Evolutionary conservation across 1,140 invertebrate genomes (phyloP).

Genomic region (Caenorhabditis latens): DNA sequence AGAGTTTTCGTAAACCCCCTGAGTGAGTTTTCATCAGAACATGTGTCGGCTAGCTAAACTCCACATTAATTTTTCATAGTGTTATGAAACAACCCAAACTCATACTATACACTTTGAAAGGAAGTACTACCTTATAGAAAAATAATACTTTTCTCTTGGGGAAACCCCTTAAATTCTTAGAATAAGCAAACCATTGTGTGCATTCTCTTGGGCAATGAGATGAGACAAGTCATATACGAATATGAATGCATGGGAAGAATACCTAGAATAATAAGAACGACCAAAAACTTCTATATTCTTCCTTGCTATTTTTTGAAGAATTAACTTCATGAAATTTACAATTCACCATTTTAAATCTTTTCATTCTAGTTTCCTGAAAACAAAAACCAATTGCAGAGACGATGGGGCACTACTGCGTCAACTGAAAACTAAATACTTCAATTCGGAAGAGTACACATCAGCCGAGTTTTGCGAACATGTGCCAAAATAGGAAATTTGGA

Average conservation of each 20-base stretch:
- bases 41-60: background rate
- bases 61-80: background rate
- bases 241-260: too few relatives aligned
- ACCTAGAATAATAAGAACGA: too few relatives aligned
- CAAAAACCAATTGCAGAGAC: conserved; percentile 6
- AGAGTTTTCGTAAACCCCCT: background rate
- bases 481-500: conserved; percentile 10
- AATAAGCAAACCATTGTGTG: too few relatives aligned
- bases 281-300: too few relatives aligned
- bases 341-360: background rate
- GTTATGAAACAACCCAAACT: background rate
- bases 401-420: conserved; percentile 28
- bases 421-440: conserved; percentile 49
- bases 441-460: conserved; percentile 48
- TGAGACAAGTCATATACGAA: too few relatives aligned
- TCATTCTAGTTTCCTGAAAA: background rate
- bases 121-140: too few relatives aligned
- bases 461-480: conserved; percentile 49
- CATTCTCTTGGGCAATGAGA: too few relatives aligned
- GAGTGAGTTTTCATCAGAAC: background rate
- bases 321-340: too few relatives aligned
- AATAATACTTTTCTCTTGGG: too few relatives aligned
- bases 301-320: too few relatives aligned
- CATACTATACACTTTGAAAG: too few relatives aligned
- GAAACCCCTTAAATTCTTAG: too few relatives aligned